Conservation (phyloP, 1,140 invertebrate species). For the Trachelipus rathkii region DNA sequence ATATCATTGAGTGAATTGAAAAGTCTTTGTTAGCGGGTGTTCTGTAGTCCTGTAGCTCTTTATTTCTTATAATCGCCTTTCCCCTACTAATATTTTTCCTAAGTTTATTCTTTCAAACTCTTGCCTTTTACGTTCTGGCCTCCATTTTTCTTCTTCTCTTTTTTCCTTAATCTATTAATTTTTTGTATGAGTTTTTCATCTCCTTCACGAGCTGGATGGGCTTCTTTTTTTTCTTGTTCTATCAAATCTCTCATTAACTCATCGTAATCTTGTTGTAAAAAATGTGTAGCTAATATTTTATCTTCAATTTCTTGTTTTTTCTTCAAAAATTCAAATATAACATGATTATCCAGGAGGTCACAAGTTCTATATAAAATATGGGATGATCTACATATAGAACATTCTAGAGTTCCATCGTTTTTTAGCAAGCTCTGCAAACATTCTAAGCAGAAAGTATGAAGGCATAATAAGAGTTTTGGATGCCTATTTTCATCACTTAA, state of each 20-base stretch:
- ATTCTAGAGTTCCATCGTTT: constrained; percentile 18
- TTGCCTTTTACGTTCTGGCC: no score
- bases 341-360: constrained; percentile 27
- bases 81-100: no score
- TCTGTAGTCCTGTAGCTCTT: no score
- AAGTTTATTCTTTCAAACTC: no score
- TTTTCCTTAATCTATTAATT: no score
- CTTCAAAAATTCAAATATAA: constrained; percentile 23
- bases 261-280: background rate
- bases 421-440: constrained; percentile 19
- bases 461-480: constrained; percentile 24
- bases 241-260: background rate
- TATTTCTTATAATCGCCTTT: no score
- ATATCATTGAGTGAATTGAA: no score
- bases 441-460: constrained; percentile 26
- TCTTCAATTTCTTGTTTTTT: background rate
- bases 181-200: no score
- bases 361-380: constrained; percentile 3
- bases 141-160: no score
- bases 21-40: no score
- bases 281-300: background rate
- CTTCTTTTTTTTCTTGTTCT: no score
- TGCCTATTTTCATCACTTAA: background rate
- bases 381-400: constrained; percentile 23
- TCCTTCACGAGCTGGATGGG: no score